phyloP scores from a whole-genome alignment of 35 echinoderm and acorn worm genomes.

The Lytechinus pictus region DNA sequence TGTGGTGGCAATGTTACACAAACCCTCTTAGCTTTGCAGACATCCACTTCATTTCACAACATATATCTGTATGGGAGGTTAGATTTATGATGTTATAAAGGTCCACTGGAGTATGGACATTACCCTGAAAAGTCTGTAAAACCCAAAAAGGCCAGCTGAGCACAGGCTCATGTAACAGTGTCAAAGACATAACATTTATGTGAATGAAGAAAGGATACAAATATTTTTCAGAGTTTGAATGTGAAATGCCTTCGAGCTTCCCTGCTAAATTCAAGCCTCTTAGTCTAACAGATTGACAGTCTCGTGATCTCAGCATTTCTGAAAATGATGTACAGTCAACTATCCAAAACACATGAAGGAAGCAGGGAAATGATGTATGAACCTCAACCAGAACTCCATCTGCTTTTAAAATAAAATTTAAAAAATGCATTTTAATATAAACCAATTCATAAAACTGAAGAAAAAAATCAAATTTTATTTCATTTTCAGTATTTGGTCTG shows the following conservation, averaged over 20 bases:
- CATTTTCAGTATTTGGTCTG: too few species aligned
- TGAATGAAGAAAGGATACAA: not conserved
- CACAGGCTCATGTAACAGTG: too few species aligned
- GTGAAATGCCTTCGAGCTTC: not conserved
- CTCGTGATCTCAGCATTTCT: not conserved
- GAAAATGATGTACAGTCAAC: not conserved
- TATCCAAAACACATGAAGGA: not conserved
- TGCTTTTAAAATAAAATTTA: not conserved
- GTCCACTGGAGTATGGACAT: too few species aligned
- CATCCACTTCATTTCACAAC: too few species aligned
- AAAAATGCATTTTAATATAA: not conserved
- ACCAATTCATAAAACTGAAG: not conserved
- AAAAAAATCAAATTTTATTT: too few species aligned
- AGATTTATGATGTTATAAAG: too few species aligned
- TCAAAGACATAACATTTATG: too few species aligned
- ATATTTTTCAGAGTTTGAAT: not conserved
- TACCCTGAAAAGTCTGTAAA: too few species aligned
- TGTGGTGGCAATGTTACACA: too few species aligned
- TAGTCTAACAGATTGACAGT: not conserved
- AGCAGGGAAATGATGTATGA: not conserved
- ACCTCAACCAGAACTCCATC: constrained; percentile 1
- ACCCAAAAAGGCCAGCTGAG: too few species aligned
- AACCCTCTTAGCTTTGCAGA: too few species aligned
- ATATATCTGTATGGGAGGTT: too few species aligned
- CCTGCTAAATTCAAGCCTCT: not conserved